Evolutionary conservation across 2,888 invertebrate species (phyloP).

Genomic region (Lepidonotus clava): DNA sequence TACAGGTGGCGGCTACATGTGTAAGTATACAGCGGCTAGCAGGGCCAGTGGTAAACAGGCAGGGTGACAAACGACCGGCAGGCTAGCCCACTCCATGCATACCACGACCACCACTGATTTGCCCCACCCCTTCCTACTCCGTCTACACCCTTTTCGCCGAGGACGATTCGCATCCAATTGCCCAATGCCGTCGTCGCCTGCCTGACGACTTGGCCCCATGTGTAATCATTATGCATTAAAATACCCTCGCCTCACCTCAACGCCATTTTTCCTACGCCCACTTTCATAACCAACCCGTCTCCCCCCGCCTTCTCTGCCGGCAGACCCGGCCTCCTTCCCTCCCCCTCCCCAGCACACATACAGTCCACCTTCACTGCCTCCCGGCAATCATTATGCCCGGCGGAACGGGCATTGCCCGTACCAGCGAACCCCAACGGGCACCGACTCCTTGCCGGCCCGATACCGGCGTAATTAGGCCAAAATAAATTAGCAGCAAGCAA

Average conservation of each 20-base stretch:
- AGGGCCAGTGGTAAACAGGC: too few relatives aligned
- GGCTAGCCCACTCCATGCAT: neutral
- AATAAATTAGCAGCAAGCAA: conserved; percentile 24
- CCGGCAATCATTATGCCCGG: neutral
- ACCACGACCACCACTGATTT: neutral
- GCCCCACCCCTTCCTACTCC: neutral
- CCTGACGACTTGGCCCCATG: conserved; percentile 37
- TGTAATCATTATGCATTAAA: conserved; percentile 48
- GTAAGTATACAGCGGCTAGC: too few relatives aligned
- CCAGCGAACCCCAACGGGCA: neutral
- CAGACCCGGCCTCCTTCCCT: neutral
- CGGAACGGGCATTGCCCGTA: neutral
- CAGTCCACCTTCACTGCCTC: neutral
- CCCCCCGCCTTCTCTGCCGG: neutral
- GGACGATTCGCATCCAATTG: conserved; percentile 21
- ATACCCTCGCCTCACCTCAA: conserved; percentile 15
- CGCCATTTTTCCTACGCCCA: neutral
- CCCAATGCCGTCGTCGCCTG: neutral
- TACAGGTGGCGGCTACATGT: too few relatives aligned
- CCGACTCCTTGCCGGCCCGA: neutral
- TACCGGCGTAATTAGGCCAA: conserved; percentile 38
- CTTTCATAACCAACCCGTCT: too few relatives aligned
- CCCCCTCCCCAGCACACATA: neutral
- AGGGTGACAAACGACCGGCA: too few relatives aligned
- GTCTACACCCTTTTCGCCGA: neutral